These are phyloP conservation scores for Mus spretus DNA, from an alignment of 2,797 vertebrate species.

Conservation along the genomic window DNA sequence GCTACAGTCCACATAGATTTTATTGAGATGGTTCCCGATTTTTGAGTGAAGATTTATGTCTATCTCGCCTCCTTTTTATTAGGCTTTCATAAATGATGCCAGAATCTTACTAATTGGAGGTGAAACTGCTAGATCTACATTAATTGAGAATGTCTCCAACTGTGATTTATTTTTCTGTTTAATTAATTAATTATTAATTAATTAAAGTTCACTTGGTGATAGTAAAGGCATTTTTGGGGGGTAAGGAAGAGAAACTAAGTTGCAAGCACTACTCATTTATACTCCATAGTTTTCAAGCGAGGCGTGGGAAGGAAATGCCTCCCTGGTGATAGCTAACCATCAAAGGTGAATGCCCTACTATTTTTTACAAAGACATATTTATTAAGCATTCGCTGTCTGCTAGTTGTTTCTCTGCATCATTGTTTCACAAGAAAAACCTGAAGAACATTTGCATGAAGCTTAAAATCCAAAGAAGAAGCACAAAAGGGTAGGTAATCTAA, in stretches of 20 bases:
- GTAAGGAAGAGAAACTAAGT: background rate
- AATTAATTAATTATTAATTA: background rate
- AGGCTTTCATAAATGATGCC: background rate
- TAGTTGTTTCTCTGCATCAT: background rate
- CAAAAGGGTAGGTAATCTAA: background rate
- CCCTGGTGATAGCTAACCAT: accelerated
- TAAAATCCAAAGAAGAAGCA: background rate
- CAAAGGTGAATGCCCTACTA: too few species aligned
- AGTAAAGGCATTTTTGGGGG: background rate
- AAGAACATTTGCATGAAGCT: background rate
- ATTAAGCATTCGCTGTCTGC: background rate
- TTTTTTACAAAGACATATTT: background rate
- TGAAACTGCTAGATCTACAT: background rate
- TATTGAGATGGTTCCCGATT: background rate
- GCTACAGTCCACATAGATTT: background rate
- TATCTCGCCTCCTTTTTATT: background rate
- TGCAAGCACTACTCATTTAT: background rate
- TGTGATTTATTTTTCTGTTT: background rate
- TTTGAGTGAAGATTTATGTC: background rate
- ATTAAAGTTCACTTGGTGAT: background rate
- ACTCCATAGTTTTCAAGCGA: background rate
- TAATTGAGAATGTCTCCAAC: background rate
- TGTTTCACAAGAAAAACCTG: background rate
- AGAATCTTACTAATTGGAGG: background rate
- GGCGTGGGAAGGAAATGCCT: accelerated